Evolutionary conservation across 2,888 invertebrate genomes (phyloP).

Genomic region (Alloplasta piceator): DNA sequence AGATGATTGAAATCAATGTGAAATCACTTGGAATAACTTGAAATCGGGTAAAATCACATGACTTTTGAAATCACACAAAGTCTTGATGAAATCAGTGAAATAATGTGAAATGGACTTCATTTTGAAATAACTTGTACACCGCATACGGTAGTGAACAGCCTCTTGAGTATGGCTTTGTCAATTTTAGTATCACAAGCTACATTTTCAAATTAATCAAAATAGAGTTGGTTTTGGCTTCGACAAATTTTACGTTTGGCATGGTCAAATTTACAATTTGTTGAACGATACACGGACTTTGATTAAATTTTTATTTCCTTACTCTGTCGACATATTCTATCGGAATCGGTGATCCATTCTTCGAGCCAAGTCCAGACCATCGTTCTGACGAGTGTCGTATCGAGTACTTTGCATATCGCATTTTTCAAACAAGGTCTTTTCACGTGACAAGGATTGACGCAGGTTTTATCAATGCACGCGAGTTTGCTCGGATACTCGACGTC

Average conservation of each 20-base stretch:
- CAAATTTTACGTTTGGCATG: too few relatives aligned
- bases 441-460: slow-evolving; percentile 91
- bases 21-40: too few relatives aligned
- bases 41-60: too few relatives aligned
- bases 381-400: slow-evolving; percentile 93
- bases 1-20: too few relatives aligned
- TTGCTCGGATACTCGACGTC: slow-evolving; percentile 93
- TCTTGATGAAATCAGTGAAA: too few relatives aligned
- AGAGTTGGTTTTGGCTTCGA: neutral
- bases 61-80: too few relatives aligned
- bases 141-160: too few relatives aligned
- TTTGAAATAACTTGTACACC: too few relatives aligned
- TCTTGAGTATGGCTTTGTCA: too few relatives aligned
- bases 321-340: slow-evolving; percentile 91
- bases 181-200: neutral
- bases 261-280: slow-evolving; percentile 24
- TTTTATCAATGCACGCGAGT: slow-evolving; percentile 91
- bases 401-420: slow-evolving; percentile 91
- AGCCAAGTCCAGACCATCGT: slow-evolving; percentile 96
- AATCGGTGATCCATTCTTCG: slow-evolving; percentile 92
- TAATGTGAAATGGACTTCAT: too few relatives aligned
- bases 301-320: slow-evolving; percentile 78
- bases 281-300: neutral
- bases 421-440: slow-evolving; percentile 90
- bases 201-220: neutral